Evolutionary conservation across 2,113 vertebrate species (phyloP), one percentile per base, ranked within the genome.

Genomic region (Austrofundulus limnaeus): DNA sequence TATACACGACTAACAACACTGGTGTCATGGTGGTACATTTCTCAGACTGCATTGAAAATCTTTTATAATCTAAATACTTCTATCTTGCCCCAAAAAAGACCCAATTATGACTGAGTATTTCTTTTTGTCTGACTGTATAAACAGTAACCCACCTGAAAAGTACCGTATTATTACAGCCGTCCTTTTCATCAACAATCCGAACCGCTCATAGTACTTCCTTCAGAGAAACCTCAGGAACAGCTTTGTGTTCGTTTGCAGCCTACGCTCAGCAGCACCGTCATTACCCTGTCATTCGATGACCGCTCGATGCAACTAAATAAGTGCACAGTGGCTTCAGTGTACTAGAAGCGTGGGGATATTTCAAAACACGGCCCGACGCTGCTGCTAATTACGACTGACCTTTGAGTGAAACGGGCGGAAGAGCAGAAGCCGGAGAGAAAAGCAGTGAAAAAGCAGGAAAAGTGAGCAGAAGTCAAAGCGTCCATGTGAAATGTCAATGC

Each of bases 331-430:
- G n/a, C 53, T 71, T 46, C 45, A 41, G 46, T 75, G 24, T 54
- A 39, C 50, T 31, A 7, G n/a, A 46, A 58, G 65, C 20, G 60
- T 49, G 24, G 67, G 19, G 48, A 56, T 62, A 77, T 79, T 85
- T 74, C 75, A 69, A 80, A 87, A 87, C 60, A 67, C 5, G 46
- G 82, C 57, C 75, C 81, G 9, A 68, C 67, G 59, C 63, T 61
- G 49, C 55, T 52, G 59, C 68, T 82, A 67, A 72, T 84, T 80
- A 67, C 61, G 58, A 61, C 17, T 61, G 75, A 83, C 85, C 78
- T 82, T 81, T 49, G 14, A 69, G 47, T 57, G 53, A 56, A 42
- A 73, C 19, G 10, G 66, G 54, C 31, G 74, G 65, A 51, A 42
- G 72, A 73, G 64, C 72, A 72, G 84, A 88, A 79, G 80, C 45